Percentiles rank a stretch among this genome's conserved stretches.
Conservation (phyloP, 2,888 invertebrate species). For the Temnothorax unifasciatus region DNA sequence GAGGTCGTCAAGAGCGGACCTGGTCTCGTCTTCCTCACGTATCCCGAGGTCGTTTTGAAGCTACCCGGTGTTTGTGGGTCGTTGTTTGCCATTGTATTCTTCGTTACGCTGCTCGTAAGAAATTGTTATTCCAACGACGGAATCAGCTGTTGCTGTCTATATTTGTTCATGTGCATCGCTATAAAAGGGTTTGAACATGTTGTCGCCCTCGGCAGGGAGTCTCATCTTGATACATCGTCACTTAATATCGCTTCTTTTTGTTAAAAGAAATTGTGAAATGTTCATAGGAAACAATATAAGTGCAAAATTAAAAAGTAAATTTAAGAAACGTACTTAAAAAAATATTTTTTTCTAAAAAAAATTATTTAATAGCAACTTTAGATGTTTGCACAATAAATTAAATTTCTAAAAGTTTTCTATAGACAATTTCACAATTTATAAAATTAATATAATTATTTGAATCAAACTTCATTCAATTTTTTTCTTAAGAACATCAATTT, state of each 20-base stretch:
- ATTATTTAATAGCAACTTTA: neutral
- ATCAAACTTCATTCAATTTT: neutral
- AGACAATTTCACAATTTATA: constrained; percentile 10
- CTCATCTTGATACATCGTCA: constrained; percentile 1
- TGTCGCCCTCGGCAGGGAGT: neutral
- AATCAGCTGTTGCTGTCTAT: constrained; percentile 34
- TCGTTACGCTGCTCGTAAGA: constrained; percentile 90
- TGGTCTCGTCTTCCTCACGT: constrained; percentile 92
- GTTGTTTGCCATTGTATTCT: constrained; percentile 91
- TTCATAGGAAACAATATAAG: neutral
- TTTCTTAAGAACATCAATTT: neutral
- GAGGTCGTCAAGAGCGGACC: constrained; percentile 89
- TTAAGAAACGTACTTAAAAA: neutral
- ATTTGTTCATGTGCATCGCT: constrained; percentile 46
- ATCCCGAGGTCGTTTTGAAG: constrained; percentile 92
- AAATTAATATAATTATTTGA: neutral
- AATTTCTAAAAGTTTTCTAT: neutral
- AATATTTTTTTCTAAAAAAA: neutral
- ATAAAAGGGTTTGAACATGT: constrained; percentile 14
- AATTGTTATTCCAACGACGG: constrained; percentile 53
- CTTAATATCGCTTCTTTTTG: constrained; percentile 10
- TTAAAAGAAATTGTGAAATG: constrained; percentile 14
- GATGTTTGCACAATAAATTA: neutral
- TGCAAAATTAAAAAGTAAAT: neutral
- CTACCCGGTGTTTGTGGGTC: constrained; percentile 91